Conservation (phyloP, 2,113 vertebrate species). For the Cyphomyrus plagiostoma region DNA sequence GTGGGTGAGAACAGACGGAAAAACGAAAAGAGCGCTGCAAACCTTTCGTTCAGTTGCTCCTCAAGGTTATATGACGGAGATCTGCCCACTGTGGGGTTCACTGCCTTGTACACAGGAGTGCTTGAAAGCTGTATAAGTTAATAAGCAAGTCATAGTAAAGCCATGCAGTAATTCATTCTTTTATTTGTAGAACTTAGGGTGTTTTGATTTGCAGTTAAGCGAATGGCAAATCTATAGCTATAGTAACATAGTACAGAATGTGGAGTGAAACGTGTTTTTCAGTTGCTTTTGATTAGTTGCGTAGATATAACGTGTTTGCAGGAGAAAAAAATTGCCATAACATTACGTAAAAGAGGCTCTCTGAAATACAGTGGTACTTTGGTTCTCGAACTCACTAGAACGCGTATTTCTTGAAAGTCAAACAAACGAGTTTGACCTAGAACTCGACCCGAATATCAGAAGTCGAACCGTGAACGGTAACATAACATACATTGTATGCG, state of each 20-base stretch:
- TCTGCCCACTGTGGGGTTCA: not conserved
- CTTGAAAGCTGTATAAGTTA: not conserved
- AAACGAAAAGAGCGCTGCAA: not conserved
- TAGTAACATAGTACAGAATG: not conserved
- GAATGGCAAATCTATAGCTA: not conserved
- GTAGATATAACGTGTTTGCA: not conserved
- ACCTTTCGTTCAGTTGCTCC: not conserved
- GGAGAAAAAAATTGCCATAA: not conserved
- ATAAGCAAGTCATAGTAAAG: not conserved
- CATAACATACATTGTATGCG: no score
- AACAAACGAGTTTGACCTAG: no score
- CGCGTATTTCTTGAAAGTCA: no score
- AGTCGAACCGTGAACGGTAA: no score
- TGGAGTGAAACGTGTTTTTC: not conserved
- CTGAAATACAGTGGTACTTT: not conserved
- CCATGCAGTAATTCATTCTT: not conserved
- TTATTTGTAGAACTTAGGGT: not conserved
- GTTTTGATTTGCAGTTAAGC: not conserved
- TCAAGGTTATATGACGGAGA: not conserved
- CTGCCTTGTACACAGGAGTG: not conserved
- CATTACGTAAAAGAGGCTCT: not conserved
- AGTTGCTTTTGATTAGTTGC: not conserved
- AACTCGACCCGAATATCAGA: no score
- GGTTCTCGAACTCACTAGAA: no score
- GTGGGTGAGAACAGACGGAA: not conserved